phyloP scores from a whole-genome alignment of 1,140 invertebrate species.

The Mylabris phalerata region DNA sequence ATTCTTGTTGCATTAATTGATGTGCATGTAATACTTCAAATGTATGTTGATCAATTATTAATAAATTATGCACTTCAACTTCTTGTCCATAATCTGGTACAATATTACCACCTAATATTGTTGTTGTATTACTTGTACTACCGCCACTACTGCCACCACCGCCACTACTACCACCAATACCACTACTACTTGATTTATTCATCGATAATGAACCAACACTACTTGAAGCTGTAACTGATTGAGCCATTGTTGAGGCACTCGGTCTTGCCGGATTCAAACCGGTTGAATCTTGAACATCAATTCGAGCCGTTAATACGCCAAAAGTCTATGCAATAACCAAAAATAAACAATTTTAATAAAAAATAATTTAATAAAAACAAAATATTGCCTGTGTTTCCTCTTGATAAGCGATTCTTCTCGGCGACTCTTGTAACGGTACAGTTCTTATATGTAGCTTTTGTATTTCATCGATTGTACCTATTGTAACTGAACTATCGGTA shows the following conservation, averaged over 20 bases:
- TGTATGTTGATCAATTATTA: constrained; percentile 94
- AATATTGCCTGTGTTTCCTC: constrained; percentile 69
- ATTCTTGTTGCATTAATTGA: constrained; percentile 83
- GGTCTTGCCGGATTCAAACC: constrained; percentile 61
- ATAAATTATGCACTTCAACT: constrained; percentile 85
- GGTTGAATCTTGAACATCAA: constrained; percentile 73
- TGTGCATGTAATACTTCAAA: constrained; percentile 94
- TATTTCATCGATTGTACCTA: constrained; percentile 98
- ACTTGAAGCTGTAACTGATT: constrained; percentile 47
- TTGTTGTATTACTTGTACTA: neutral
- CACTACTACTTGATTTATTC: constrained; percentile 40
- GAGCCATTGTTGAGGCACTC: constrained; percentile 73
- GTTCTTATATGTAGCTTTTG: constrained; percentile 96
- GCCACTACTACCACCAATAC: constrained; percentile 19
- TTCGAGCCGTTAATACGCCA: constrained; percentile 84
- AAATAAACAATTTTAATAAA: constrained; percentile 7
- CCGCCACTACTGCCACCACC: constrained; percentile 30
- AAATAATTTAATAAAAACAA: constrained; percentile 7
- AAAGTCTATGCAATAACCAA: constrained; percentile 62
- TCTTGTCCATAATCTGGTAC: constrained; percentile 66
- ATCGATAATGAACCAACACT: constrained; percentile 41
- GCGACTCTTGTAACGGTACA: constrained; percentile 89
- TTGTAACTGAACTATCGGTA: constrained; percentile 87
- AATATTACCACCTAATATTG: constrained; percentile 5
- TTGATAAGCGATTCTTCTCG: constrained; percentile 90